A percentile compares a stretch with the other conserved stretches of the same genome.
Evolutionary conservation across 2,113 vertebrate genomes (phyloP).

Genomic region (Etheostoma cragini): DNA sequence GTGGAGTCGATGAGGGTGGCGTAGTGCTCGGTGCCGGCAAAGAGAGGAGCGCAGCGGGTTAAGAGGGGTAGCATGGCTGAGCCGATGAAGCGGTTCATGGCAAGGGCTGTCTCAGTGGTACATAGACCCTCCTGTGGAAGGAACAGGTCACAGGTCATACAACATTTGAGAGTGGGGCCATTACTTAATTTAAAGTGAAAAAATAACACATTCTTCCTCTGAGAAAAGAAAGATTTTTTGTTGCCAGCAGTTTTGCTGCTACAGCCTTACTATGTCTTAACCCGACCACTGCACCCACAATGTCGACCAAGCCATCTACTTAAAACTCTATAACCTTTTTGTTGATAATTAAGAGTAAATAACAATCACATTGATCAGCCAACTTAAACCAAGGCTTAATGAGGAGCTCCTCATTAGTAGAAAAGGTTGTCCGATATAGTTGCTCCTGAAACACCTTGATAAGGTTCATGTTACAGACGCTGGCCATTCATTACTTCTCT

Average conservation of each 20-base stretch:
- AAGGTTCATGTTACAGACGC: slow-evolving; percentile 9
- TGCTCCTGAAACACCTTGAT: slow-evolving; percentile 9
- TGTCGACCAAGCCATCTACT: neutral
- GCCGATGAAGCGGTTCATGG: slow-evolving; percentile 95
- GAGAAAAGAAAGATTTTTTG: neutral
- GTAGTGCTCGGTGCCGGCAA: slow-evolving; percentile 93
- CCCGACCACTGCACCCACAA: no score
- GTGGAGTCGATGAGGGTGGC: slow-evolving; percentile 93
- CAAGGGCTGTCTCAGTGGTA: slow-evolving; percentile 94
- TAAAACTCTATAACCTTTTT: neutral
- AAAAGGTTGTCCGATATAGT: slow-evolving; percentile 23
- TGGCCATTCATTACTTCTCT: slow-evolving; percentile 13
- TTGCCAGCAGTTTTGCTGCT: neutral
- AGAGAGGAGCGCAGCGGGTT: slow-evolving; percentile 94
- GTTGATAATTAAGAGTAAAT: slow-evolving; percentile 7
- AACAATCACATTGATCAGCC: slow-evolving; percentile 25
- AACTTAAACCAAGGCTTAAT: slow-evolving; percentile 14
- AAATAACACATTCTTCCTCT: neutral
- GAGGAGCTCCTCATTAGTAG: slow-evolving; percentile 17
- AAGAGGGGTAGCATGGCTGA: slow-evolving; percentile 94
- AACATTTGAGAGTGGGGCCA: neutral
- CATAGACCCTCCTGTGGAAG: slow-evolving; percentile 90
- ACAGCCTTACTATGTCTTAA: neutral
- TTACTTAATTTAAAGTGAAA: neutral
- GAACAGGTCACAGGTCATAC: slow-evolving; percentile 3